Evolutionary conservation across 2,888 invertebrate species (phyloP).

Genomic region (Chorisops tibialis): DNA sequence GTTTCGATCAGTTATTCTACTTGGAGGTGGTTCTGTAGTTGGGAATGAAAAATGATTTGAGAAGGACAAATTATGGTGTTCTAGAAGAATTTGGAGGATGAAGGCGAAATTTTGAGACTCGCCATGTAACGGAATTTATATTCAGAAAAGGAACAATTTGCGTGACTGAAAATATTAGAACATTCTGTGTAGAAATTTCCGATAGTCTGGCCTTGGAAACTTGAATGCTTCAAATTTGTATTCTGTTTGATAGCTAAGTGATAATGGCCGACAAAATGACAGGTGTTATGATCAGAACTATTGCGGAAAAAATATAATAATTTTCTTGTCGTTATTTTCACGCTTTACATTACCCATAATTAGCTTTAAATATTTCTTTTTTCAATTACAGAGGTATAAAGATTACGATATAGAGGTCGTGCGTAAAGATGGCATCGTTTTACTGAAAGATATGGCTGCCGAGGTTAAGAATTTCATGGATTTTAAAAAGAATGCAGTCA

Average conservation of each 20-base stretch:
- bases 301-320: not conserved
- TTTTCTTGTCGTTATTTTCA: not conserved
- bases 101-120: not conserved
- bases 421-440: conserved; percentile 78
- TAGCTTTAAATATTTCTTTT: conserved; percentile 3
- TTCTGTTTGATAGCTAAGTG: not conserved
- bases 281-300: not conserved
- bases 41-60: conserved; percentile 11
- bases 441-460: conserved; percentile 81
- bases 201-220: not conserved
- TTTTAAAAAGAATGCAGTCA: conserved; percentile 86
- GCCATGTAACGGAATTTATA: not conserved
- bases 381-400: conserved; percentile 72
- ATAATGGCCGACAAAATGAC: not conserved
- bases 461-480: conserved; percentile 94
- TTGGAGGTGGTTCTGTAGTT: not conserved
- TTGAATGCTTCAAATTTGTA: not conserved
- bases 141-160: conserved; percentile 5
- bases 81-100: not conserved
- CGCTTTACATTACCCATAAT: not conserved
- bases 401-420: conserved; percentile 73
- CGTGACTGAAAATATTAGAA: conserved; percentile 2
- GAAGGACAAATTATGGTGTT: conserved; percentile 17
- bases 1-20: too few species aligned
- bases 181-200: too few species aligned